Evolutionary conservation across 2,797 vertebrate genomes (phyloP), one percentile per base, ranked within the genome.

Genomic region (Sebastes itinus): DNA sequence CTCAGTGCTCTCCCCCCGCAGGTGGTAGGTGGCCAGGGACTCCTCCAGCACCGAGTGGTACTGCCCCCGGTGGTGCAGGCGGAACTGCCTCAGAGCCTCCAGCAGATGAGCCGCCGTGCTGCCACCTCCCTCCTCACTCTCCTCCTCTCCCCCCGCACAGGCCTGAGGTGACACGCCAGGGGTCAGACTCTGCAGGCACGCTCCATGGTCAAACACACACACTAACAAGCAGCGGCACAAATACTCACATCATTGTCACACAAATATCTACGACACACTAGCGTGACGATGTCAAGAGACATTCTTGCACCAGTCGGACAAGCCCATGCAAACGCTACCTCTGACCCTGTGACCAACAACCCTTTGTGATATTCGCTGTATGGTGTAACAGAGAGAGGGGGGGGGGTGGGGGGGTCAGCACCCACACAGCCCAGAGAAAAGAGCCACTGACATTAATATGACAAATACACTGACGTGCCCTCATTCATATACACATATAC

Each of bases 81-180:
- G 98, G 96, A 99, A 97, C 96, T 99, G 97, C 94, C 98, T 97
- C 92, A 99, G 96, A 25, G 97, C 97, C 95, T 99, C 97, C 97
- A 97, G 95, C 95, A 99, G 96, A 87, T 96, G 94, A 93, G 96
- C 97, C 78, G 97, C 96, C 89, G 97, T 96, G 69, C 96, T 93
- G 95, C 96, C 95, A 94, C 97, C 93, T 92, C 95, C 96, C 92
- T 95, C 94, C 92, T 95, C 95, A 90, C 92, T 93, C 92, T 95
- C 93, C 87, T 94, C 93, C 90, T 92, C 93, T 89, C 96, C 97
- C 92, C 95, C 97, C 91, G 96, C 95, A 91, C 89, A 92, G 94
- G 97, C 98, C 98, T 99, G 97, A 97, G 97, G 97, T 92, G 96
- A 99, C 97, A 98, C 95, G 97, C 98, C 97, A 98, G 96, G 89